Percentiles rank a stretch among this genome's conserved stretches.
Evolutionary conservation across 2,888 invertebrate genomes (phyloP).

Genomic region (Aproaerema taeniolella): DNA sequence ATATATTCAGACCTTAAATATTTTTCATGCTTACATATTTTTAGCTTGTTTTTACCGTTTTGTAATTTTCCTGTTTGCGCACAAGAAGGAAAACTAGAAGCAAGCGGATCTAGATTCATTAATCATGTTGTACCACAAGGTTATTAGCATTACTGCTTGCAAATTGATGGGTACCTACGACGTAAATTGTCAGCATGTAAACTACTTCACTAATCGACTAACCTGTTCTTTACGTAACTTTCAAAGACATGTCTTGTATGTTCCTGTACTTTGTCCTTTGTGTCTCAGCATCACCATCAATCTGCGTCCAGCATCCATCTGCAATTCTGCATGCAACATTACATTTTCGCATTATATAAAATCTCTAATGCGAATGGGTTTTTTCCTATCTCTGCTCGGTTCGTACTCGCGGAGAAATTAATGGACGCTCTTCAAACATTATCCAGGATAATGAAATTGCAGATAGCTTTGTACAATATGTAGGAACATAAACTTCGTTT

Average conservation of each 20-base stretch:
- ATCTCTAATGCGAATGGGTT: not conserved
- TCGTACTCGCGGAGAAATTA: conserved; percentile 25
- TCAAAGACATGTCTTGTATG: no score
- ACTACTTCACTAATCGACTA: no score
- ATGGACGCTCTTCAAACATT: conserved; percentile 24
- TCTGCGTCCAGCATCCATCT: no score
- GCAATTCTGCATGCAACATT: not conserved
- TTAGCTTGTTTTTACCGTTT: not conserved
- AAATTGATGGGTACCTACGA: conserved; percentile 1
- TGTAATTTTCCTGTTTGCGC: conserved; percentile 5
- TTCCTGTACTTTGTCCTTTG: no score
- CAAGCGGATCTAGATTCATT: conserved; percentile 27
- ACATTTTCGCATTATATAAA: not conserved
- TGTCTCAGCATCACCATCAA: no score
- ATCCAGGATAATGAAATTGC: conserved; percentile 24
- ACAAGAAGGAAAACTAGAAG: conserved; percentile 6
- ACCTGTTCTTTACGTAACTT: no score
- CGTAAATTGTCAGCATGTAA: no score
- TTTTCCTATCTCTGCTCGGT: conserved; percentile 20
- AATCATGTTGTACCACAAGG: conserved; percentile 29
- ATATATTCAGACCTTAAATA: not conserved
- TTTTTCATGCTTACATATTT: not conserved
- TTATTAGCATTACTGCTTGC: conserved; percentile 25
- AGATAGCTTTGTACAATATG: conserved; percentile 15
- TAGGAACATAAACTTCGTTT: no score